Percentiles rank a stretch among this genome's conserved stretches.
These are phyloP conservation scores for Lithobates pipiens DNA, from an alignment of 2,797 vertebrate genomes.

Conservation along the genomic window DNA sequence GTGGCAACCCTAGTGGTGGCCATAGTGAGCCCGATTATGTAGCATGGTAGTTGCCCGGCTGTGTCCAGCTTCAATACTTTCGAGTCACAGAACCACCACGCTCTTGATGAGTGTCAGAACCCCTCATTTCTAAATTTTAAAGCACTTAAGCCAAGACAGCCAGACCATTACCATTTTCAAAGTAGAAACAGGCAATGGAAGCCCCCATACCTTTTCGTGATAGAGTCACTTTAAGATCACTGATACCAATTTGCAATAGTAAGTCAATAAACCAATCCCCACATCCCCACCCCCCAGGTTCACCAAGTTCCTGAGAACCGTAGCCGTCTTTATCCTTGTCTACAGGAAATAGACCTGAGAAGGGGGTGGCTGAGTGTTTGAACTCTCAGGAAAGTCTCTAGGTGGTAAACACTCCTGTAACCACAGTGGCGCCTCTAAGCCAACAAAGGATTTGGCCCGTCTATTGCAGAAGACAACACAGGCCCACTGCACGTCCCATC, in stretches of 20 bases:
- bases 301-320: background rate
- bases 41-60: too few species aligned
- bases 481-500: background rate
- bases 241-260: background rate
- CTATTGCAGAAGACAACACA: background rate
- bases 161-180: background rate
- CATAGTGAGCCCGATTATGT: too few species aligned
- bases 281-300: background rate
- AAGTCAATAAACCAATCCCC: too few species aligned
- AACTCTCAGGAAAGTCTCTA: background rate
- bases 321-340: background rate
- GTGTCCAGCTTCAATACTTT: too few species aligned
- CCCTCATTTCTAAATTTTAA: too few species aligned
- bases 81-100: too few species aligned
- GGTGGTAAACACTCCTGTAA: slow-evolving; percentile 4
- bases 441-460: slow-evolving; percentile 38
- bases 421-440: slow-evolving; percentile 13
- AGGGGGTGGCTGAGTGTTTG: background rate
- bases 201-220: too few species aligned
- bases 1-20: too few species aligned
- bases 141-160: background rate
- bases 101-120: too few species aligned
- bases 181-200: too few species aligned
- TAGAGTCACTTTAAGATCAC: too few species aligned
- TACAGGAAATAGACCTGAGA: background rate